Evolutionary conservation across 1,140 invertebrate genomes (phyloP).

Genomic region (Psilanteris sp.): DNA sequence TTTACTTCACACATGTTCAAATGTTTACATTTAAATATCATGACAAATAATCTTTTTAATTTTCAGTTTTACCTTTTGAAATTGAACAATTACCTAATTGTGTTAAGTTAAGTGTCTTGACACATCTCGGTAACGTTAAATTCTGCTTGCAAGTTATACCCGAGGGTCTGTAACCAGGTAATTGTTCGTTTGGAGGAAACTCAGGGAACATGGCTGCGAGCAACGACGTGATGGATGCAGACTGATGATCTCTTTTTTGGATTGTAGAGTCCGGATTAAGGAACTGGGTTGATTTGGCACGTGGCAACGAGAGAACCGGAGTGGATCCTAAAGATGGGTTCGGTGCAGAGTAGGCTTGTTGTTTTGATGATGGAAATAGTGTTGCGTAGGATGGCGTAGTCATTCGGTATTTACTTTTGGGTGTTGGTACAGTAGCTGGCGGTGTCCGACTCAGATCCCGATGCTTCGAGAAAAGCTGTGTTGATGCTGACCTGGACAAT

Average conservation of each 20-base stretch:
- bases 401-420: constrained; percentile 72
- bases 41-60: no score
- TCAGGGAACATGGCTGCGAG: constrained; percentile 77
- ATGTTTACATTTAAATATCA: no score
- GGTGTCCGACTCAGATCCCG: constrained; percentile 64
- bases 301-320: constrained; percentile 71
- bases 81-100: constrained; percentile 69
- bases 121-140: constrained; percentile 66
- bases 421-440: constrained; percentile 73
- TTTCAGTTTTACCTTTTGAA: constrained; percentile 60
- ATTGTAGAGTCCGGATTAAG: constrained; percentile 65
- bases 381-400: constrained; percentile 71
- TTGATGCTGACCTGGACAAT: constrained; percentile 75
- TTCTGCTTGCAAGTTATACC: constrained; percentile 65
- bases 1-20: no score
- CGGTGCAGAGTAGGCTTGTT: constrained; percentile 74
- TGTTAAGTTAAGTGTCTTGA: constrained; percentile 68
- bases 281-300: constrained; percentile 76
- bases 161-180: constrained; percentile 72
- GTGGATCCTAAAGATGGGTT: constrained; percentile 73
- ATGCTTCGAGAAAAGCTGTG: constrained; percentile 73
- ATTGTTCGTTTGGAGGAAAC: constrained; percentile 68
- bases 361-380: constrained; percentile 67
- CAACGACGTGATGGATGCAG: constrained; percentile 75
- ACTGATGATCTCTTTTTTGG: constrained; percentile 61